Conservation (phyloP, 1,140 invertebrate genomes). For the Brachionus sp. region DNA sequence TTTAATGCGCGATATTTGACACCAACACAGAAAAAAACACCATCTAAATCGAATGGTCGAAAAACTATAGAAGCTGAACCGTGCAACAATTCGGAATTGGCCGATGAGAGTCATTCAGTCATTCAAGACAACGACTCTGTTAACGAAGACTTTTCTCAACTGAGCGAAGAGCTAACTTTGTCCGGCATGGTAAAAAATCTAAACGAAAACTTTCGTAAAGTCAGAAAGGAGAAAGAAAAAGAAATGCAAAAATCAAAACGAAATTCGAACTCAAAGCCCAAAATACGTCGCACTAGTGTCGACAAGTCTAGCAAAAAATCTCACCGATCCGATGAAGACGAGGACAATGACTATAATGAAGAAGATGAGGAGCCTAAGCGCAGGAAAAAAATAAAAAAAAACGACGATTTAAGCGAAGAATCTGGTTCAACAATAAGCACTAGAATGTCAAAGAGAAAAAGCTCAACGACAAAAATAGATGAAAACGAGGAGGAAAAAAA, state of each 20-base stretch:
- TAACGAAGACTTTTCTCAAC: neutral
- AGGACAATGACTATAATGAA: neutral
- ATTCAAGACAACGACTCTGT: neutral
- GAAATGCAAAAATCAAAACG: neutral
- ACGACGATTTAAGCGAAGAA: neutral
- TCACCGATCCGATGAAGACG: neutral
- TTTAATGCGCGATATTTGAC: neutral
- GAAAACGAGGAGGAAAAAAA: neutral
- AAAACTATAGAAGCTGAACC: neutral
- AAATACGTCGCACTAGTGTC: neutral
- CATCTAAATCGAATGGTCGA: neutral
- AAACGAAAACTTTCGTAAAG: constrained; percentile 24
- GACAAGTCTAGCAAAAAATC: neutral
- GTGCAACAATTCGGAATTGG: neutral
- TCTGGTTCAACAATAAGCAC: neutral
- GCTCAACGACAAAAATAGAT: neutral
- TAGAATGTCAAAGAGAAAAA: neutral
- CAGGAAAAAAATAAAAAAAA: neutral
- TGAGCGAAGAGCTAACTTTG: constrained; percentile 12
- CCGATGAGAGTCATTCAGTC: neutral
- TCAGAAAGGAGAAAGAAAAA: constrained; percentile 37
- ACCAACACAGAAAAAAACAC: neutral
- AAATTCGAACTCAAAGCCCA: neutral
- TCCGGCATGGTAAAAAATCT: constrained; percentile 7
- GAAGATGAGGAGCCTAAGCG: neutral